Base-by-base conservation (phyloP, 1,140 invertebrate species). In the Drosophila tani region DNA sequence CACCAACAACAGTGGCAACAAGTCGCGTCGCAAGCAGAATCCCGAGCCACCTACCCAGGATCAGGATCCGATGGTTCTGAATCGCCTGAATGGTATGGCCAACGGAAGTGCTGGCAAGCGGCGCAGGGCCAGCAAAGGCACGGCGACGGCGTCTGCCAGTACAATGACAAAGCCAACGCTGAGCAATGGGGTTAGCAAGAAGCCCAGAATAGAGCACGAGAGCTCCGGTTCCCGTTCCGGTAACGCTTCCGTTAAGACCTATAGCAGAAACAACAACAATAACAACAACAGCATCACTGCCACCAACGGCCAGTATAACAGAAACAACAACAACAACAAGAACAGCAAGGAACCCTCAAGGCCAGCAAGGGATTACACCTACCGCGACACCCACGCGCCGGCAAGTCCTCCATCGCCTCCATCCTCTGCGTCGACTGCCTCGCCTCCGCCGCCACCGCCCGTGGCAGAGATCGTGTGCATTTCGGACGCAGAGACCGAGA, bases 301-400 rank as follows among this genome's bases (percentile, higher is more conserved):
- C 11, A 81, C 38, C 46, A 86, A 74, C n/a, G 67, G 71, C 6
- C 77, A 88, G 57, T 70, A 84, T 53, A 77, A 70, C 15, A 71
- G 64, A 19, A 82, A 50, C 9, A 71, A 51, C 38, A 74, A 59
- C 9, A 86, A 51, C 38, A 74, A 59, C 7, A 86, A 74, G 35
- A 64, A 47, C 8, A 86, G 35, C 53, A 56, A 56, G 53, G 53
- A 74, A 38, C 59, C 79, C 38, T 9, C 73, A 43, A 21, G 43
- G 38, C 21, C 66, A 27, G 38, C 41, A 35, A 51, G 53, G 50
- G 78, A 86, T 15, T 86, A 75, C 51, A 79, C 32, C 62, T 82
- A 91, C 29, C 78, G 86, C 0, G 79, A 82, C 45, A 82, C 79
- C 47, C 68, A 79, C 51, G 81, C 85, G 15, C 81, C 77, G 62